These are phyloP conservation scores for Lomographa bimaculata DNA, from an alignment of 2,888 invertebrate genomes.

Conservation along the genomic window DNA sequence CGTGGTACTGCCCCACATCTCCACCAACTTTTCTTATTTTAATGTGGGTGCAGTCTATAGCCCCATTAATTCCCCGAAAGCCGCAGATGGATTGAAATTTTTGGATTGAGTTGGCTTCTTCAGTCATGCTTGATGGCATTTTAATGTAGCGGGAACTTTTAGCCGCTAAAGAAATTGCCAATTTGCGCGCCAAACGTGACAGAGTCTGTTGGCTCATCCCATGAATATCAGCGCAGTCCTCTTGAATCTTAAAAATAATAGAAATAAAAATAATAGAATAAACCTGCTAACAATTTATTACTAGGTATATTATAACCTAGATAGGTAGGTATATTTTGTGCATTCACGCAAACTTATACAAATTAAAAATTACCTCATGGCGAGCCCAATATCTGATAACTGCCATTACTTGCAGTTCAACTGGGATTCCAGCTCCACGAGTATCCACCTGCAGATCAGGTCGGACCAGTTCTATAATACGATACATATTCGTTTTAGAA, in stretches of 20 bases:
- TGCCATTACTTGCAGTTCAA: no score
- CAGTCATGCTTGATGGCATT: slow-evolving; percentile 1
- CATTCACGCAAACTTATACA: no score
- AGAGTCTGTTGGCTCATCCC: no score
- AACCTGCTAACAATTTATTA: no score
- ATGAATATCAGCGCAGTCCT: no score
- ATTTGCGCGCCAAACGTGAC: slow-evolving; percentile 3
- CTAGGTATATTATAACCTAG: not conserved
- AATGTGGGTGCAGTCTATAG: slow-evolving; percentile 3
- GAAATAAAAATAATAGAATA: not conserved
- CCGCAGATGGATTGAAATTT: slow-evolving; percentile 6
- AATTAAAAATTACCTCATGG: no score
- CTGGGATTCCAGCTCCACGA: no score
- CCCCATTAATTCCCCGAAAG: not conserved
- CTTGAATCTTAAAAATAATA: not conserved
- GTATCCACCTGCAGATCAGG: no score
- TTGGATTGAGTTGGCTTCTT: not conserved
- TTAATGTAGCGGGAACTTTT: slow-evolving; percentile 1
- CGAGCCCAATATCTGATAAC: no score
- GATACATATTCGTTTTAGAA: not conserved
- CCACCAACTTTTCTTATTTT: slow-evolving; percentile 8
- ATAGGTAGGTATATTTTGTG: no score
- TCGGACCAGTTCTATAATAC: not conserved
- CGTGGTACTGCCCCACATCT: not conserved
- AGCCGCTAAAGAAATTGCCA: not conserved